Conservation (phyloP, 2,888 invertebrate genomes). For the Plutella xylostella region DNA sequence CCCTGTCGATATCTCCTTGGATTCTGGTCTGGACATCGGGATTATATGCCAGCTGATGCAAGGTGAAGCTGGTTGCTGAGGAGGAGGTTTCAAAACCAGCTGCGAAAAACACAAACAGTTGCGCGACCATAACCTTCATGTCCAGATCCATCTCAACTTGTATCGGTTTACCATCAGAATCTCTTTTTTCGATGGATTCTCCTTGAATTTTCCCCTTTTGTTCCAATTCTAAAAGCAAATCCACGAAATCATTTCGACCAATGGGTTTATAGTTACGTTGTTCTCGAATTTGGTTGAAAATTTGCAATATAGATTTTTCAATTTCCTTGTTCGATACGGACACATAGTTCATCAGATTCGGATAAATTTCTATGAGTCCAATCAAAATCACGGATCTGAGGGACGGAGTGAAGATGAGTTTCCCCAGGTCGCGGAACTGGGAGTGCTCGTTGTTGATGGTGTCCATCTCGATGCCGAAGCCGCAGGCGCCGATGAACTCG, state of each 20-base stretch:
- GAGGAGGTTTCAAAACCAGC: slow-evolving; percentile 30
- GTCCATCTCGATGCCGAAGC: slow-evolving; percentile 13
- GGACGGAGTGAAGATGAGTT: slow-evolving; percentile 1
- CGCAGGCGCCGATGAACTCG: slow-evolving; percentile 14
- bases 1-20: slow-evolving; percentile 25
- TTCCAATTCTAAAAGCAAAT: slow-evolving; percentile 31
- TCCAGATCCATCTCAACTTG: slow-evolving; percentile 18
- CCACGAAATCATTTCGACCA: slow-evolving; percentile 37
- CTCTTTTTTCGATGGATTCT: slow-evolving; percentile 16
- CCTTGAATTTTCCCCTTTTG: slow-evolving; percentile 19
- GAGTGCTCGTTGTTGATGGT: slow-evolving; percentile 11
- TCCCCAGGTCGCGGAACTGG: slow-evolving; percentile 11
- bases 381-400: not conserved
- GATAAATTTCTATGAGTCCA: slow-evolving; percentile 7
- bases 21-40: slow-evolving; percentile 26
- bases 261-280: slow-evolving; percentile 20
- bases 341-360: slow-evolving; percentile 3
- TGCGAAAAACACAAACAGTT: slow-evolving; percentile 22
- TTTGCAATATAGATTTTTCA: slow-evolving; percentile 19
- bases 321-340: slow-evolving; percentile 4
- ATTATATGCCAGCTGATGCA: slow-evolving; percentile 29
- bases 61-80: slow-evolving; percentile 27
- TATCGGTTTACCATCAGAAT: slow-evolving; percentile 19
- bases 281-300: slow-evolving; percentile 17
- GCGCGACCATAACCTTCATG: slow-evolving; percentile 15